These are phyloP conservation scores for Prolemur simus DNA, from an alignment of 2,113 vertebrate genomes.

Conservation along the genomic window DNA sequence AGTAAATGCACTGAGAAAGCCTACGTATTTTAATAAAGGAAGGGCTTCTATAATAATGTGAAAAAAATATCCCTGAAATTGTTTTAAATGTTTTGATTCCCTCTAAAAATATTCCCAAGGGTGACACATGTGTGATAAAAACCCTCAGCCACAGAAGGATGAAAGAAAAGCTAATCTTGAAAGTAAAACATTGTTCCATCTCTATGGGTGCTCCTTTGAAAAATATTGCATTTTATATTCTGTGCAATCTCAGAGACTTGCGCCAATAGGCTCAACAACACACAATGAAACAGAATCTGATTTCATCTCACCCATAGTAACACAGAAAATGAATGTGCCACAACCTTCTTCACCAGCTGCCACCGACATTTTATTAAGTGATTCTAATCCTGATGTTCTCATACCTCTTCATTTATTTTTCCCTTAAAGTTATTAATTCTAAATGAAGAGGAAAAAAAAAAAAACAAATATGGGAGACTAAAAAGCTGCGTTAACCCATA, in stretches of 20 bases:
- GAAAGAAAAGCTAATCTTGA: slow-evolving; percentile 41
- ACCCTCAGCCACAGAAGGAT: neutral
- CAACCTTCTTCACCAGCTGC: neutral
- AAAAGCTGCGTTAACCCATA: neutral
- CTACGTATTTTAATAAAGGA: slow-evolving; percentile 21
- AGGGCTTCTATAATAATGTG: neutral
- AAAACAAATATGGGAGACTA: neutral
- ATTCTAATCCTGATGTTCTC: neutral
- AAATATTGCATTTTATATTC: slow-evolving; percentile 12
- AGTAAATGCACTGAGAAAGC: neutral
- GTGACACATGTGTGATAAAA: neutral
- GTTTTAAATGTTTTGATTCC: slow-evolving; percentile 25
- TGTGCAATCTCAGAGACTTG: neutral
- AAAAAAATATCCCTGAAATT: slow-evolving; percentile 40
- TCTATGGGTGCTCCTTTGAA: neutral
- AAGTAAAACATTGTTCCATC: slow-evolving; percentile 1
- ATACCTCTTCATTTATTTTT: slow-evolving; percentile 4
- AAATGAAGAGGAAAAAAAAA: slow-evolving; percentile 9
- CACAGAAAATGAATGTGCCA: neutral
- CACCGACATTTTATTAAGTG: slow-evolving; percentile 24
- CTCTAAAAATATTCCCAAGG: neutral
- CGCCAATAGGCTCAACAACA: neutral
- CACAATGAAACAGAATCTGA: neutral
- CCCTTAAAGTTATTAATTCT: slow-evolving; percentile 33
- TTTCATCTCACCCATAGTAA: neutral